These are phyloP conservation scores for Sebastes dallii DNA, from an alignment of 2,797 vertebrate species.

Conservation along the genomic window DNA sequence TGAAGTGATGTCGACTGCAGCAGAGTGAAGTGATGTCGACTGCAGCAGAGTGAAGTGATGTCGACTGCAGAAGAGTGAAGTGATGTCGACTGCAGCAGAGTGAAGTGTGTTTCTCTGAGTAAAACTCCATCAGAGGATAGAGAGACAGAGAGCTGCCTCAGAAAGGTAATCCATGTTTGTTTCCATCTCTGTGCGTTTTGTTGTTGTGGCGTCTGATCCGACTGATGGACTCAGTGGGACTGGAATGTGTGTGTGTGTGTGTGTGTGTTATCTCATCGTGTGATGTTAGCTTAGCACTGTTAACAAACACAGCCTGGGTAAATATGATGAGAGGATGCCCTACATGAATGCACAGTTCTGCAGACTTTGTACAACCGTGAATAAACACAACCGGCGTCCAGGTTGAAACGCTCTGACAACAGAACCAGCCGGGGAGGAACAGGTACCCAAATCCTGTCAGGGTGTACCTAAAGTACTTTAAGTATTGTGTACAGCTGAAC, in stretches of 20 bases:
- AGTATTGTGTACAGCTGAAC: background rate
- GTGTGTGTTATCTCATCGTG: constrained; percentile 46
- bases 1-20: no score
- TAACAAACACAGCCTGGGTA: constrained; percentile 68
- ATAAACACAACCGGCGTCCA: constrained; percentile 31
- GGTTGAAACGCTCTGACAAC: constrained; percentile 26
- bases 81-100: background rate
- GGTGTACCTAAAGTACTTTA: background rate
- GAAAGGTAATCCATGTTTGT: constrained; percentile 32
- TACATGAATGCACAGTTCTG: constrained; percentile 45
- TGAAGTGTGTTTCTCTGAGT: background rate
- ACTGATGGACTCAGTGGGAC: background rate
- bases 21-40: no score
- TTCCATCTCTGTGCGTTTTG: constrained; percentile 30
- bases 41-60: no score
- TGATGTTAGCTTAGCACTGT: constrained; percentile 68
- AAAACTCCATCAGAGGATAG: background rate
- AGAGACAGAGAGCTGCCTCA: constrained; percentile 12
- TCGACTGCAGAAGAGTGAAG: no score
- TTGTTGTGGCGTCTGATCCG: constrained; percentile 18
- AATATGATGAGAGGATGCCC: constrained; percentile 61
- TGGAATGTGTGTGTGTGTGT: background rate
- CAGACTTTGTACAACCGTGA: constrained; percentile 35
- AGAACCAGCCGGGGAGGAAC: constrained; percentile 5
- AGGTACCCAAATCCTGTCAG: background rate